These are phyloP conservation scores for Armadillidium nasatum DNA, from an alignment of 1,140 invertebrate species.

Conservation along the genomic window DNA sequence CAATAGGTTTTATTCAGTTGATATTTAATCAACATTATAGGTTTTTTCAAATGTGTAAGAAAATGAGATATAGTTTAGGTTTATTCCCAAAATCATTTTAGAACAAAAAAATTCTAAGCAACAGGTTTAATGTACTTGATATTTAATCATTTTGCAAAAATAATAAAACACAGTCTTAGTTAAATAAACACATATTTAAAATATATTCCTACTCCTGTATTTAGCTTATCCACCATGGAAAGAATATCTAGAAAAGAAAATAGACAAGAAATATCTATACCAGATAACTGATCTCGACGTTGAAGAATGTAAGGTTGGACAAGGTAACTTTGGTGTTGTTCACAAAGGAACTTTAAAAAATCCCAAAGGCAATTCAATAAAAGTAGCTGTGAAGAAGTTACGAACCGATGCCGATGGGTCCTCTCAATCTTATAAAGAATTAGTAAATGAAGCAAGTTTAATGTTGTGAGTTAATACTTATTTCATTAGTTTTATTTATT, in stretches of 20 bases:
- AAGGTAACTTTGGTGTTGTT: slow-evolving; percentile 19
- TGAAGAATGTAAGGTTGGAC: slow-evolving; percentile 3
- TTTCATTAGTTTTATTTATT: no score
- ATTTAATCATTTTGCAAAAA: no score
- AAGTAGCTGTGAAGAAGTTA: slow-evolving; percentile 21
- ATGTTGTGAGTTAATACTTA: not conserved
- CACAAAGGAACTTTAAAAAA: slow-evolving; percentile 14
- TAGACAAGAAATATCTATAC: not conserved
- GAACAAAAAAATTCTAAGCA: no score
- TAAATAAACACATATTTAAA: no score
- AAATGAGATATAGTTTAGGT: no score
- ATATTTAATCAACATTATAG: no score
- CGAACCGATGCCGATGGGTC: not conserved
- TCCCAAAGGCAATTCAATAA: not conserved
- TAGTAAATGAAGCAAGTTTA: not conserved
- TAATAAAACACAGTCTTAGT: no score
- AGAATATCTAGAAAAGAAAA: not conserved
- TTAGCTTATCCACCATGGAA: not conserved
- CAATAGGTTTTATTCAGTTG: no score
- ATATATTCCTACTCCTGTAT: no score
- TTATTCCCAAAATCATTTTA: no score
- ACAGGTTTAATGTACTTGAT: no score
- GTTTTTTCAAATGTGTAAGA: no score
- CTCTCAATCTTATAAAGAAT: not conserved
- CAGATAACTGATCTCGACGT: not conserved